Base-by-base conservation (phyloP, 2,113 vertebrate genomes). In the Phocoena phocoena region DNA sequence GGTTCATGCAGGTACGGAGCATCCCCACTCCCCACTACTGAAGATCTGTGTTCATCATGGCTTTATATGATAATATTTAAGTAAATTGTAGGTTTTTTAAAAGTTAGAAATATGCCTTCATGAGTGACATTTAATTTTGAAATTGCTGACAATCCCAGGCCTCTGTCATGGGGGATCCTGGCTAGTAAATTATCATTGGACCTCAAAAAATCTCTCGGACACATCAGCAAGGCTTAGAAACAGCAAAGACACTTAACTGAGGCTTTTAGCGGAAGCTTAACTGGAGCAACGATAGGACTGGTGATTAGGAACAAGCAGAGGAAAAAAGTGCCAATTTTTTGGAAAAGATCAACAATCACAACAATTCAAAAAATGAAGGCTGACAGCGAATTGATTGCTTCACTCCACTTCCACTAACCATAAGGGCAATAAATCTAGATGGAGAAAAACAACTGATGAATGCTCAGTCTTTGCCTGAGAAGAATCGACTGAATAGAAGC, bases 351-450 rank as follows among this genome's bases (percentile, higher is more conserved):
- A 92, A 53, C 88, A 71, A 8, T 71, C 31, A 63, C 1, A 95
- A 77, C 76, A 68, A 63, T 53, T 60, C 3, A 41, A 53, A 36
- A 87, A 96, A 95, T 94, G 90, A 96, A 88, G 74, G 41, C 90
- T 68, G 96, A 90, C 91, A 93, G 85, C 71, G 50, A 74, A 38
- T 81, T 95, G 94, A 95, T 92, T 95, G 76, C 93, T 63, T 82
- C 55, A 67, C 53, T 94, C 77, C n/a, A 77, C 71, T 94, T 89
- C n/a, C 13, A 18, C 88, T 92, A 90, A 55, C 44, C 41, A 36
- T 62, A 88, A 85, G 41, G 58, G 63, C 74, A 85, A 50, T 81
- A 47, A 83, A 94, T 92, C 65, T 26, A 31, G 65, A 50, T 31
- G 81, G 70, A 93, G 76, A 90, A 84, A 84, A 96, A 71, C 11